Base-by-base conservation (phyloP, 2,888 invertebrate species). In the Automeris io region DNA sequence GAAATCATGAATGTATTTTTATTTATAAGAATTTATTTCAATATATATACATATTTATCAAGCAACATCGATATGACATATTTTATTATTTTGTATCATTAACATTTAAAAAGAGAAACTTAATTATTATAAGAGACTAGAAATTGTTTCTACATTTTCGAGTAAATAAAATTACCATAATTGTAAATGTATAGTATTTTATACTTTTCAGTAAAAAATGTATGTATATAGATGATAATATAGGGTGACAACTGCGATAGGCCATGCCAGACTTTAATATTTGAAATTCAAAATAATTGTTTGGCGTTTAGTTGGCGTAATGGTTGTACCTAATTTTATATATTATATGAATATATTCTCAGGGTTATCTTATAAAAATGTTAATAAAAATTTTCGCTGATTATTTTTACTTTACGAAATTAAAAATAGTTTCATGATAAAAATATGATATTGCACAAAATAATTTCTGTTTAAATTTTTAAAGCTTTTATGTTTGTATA, bases 301-400 rank as follows among this genome's bases (percentile, higher is more conserved):
- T 8, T n/a, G 22, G 9, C 9, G 18, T 40, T 25, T 24, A 34
- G 16, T 25, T 12, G n/a, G 16, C 31, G 31, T 26, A 16, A 47
- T 51, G 47, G 40, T 37, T 49, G 44, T 47, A 41, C 38, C 39
- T 5, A 44, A 43, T 44, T 46, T 45, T 54, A 51, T 53, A n/a
- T n/a, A n/a, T n/a, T n/a, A 37, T 16, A 29, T 8, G 16, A 29
- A 6, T 16, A 16, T 16, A 9, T 16, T 29, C 16, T 16, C 29
- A 8, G 29, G 8, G 16, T n/a, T n/a, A 29, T 5, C n/a, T 12
- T n/a, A 8, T 26, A 26, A 8, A n/a, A 8, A 16, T n/a, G 16
- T n/a, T 3, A 16, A 16, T 16, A n/a, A n/a, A 23, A 6, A 23
- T 24, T 24, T 24, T 1, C 6, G 11, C n/a, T n/a, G n/a, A n/a